Evolutionary conservation across 1,140 invertebrate species (phyloP), one percentile per base, ranked within the genome.

Genomic region (Drusus annulatus): DNA sequence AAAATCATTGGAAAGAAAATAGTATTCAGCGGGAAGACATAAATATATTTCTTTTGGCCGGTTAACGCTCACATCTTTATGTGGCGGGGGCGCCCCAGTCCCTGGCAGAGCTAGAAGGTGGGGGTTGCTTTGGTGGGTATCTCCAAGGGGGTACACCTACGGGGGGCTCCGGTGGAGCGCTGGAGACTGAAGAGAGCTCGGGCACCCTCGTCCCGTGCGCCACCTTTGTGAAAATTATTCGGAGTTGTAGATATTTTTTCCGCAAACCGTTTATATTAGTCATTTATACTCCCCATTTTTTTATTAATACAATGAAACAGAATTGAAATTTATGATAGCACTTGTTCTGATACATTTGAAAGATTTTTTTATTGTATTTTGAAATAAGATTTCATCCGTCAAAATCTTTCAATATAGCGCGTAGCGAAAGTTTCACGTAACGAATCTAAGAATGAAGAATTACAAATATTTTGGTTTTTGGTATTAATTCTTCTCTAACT

Each of bases 1-100:
- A 81, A 80, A 83, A 83, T 83, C 82, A 83, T 83, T 83, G 76
- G 79, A 81, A 83, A 83, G 82, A 83, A 83, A 83, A 83, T 83
- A 78, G 79, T 83, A 83, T 83, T 83, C 82, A 80, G 82, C 79
- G 76, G 79, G 79, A 80, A 83, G 82, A 83, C 82, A 80, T 83
- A 80, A 83, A 83, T 83, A 83, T 83, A 83, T 83, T 80, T 83
- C 81, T 73, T 45, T 45, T 78, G 82, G 79, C 80, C 82, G 76
- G 79, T 78, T 82, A 80, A 56, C 78, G 78, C 71, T 80, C 81
- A 77, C 81, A 76, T 80, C 81, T 80, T 78, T 80, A 80, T 80
- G 74, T 58, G 56, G 65, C 60, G 65, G 63, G 58, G 25, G 63
- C 58, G 56, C 7, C 65, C 10, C 36, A 28, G 17, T 58, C n/a